Evolutionary conservation across 2,113 vertebrate species (phyloP), one percentile per base, ranked within the genome.

Genomic region (Podarcis muralis): DNA sequence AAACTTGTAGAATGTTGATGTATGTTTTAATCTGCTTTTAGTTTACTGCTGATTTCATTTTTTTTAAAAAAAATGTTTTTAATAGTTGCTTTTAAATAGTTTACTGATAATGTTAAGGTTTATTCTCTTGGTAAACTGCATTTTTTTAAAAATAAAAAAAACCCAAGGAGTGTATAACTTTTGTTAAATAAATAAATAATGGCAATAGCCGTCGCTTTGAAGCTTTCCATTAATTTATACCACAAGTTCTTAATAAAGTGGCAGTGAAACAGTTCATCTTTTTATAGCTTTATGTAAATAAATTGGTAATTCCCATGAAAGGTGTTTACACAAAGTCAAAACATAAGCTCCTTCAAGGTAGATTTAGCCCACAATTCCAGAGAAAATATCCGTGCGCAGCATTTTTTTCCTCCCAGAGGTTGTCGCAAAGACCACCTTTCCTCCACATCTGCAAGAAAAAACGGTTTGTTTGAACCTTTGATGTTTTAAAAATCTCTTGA

Each of bases 401-500:
- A 25, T 37, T 3, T 27, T 84, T 6, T 7, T 89, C 78, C 87
- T 90, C 57, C 23, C 27, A 84, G n/a, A 12, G 1, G 40, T 11
- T 48, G 23, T n/a, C 84, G 43, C n/a, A 37, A 90, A 85, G 5
- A 62, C 86, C 0, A 80, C 6, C 5, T 0, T 0, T 83, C 79
- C 32, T 78, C 25, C 65, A 37, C 4, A 43, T 59, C 91, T 92
- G 32, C 1, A 86, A 71, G 85, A 87, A 27, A 59, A 85, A 89
- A 9, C 68, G 2, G 77, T 16, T 9, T 79, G 16, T 93, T 87
- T 71, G 12, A 72, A 84, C 76, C 88, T 88, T 90, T 93, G 12
- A 30, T 86, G 0, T 71, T 90, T 30, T 69, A 79, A 90, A 88
- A 82, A 66, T n/a, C 25, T 87, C 88, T 53, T 85, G 75, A 89